Evolutionary conservation across 2,797 vertebrate genomes (phyloP), one percentile per base, ranked within the genome.

Genomic region (Tiaroga cobitis): DNA sequence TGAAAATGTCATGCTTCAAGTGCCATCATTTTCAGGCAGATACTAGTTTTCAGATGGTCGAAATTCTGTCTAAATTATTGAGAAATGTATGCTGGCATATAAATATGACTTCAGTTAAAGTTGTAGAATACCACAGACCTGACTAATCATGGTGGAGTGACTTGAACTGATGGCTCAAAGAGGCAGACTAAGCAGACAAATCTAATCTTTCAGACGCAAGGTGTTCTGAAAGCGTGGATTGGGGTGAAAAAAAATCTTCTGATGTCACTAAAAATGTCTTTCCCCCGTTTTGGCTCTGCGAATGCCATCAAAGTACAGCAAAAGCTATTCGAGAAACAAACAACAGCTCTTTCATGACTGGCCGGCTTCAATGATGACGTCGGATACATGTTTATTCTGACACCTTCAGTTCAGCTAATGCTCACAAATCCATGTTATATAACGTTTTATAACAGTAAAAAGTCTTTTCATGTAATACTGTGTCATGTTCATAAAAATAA

Each of bases 141-240:
- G 37, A 63, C n/a, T 19, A 41, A 78, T 78, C 37, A 63, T 63
- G 16, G 37, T 63, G 59, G 37, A 39, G n/a, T 78, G 59, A 78
- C 56, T 78, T 43, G n/a, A 78, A 63, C 76, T 21, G 56, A 26
- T 63, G 56, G 26, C 56, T 43, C 16, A 77, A 59, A 59, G 5
- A 41, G 9, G 54, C 76, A 72, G 74, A 80, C 67, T 21, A 43
- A 72, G 69, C 34, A 49, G 74, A 78, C 74, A 80, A 74, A 26
- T 75, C 72, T 49, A 32, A 76, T 65, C 72, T 77, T 81, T 74
- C 72, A 18, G 73, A 56, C n/a, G 81, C n/a, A 78, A 78, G 26
- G 24, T 16, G 8, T 8, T 41, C n/a, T 61, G 75, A 61, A 78
- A 61, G 34, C 34, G 19, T 77, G 75, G 75, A 77, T 39, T 77